These are phyloP conservation scores for Thamnophis sirtalis DNA, from an alignment of 2,113 vertebrate species.

Conservation along the genomic window DNA sequence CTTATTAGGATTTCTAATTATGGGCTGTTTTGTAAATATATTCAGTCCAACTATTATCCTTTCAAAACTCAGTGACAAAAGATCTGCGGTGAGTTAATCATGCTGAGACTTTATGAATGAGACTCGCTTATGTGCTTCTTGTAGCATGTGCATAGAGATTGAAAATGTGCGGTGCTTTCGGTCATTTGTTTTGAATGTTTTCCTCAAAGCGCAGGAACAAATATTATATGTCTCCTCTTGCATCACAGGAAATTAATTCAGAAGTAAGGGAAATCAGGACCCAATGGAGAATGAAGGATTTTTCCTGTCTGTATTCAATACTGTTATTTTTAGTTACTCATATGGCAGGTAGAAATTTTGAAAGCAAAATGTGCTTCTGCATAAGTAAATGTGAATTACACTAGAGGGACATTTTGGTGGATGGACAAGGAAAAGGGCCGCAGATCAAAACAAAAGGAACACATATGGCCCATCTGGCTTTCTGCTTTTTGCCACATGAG, in stretches of 20 bases:
- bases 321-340: not conserved
- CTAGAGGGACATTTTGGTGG: not conserved
- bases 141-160: not conserved
- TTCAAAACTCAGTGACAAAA: not conserved
- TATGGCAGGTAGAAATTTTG: too few species aligned
- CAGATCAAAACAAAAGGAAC: not conserved
- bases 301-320: not conserved
- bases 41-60: not conserved
- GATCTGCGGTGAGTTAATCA: not conserved
- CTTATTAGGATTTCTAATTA: not conserved
- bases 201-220: not conserved
- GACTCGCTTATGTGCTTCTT: not conserved
- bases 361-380: not conserved
- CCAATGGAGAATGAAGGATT: not conserved
- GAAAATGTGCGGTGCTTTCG: not conserved
- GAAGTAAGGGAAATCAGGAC: not conserved
- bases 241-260: not conserved
- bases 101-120: not conserved
- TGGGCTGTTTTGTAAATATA: not conserved
- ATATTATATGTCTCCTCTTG: not conserved
- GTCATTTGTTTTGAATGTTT: not conserved
- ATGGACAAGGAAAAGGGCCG: too few species aligned
- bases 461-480: not conserved
- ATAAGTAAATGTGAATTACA: not conserved
- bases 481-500: constrained; percentile 55